Base-by-base conservation (phyloP, 2,888 invertebrate species). In the Troides helena region DNA sequence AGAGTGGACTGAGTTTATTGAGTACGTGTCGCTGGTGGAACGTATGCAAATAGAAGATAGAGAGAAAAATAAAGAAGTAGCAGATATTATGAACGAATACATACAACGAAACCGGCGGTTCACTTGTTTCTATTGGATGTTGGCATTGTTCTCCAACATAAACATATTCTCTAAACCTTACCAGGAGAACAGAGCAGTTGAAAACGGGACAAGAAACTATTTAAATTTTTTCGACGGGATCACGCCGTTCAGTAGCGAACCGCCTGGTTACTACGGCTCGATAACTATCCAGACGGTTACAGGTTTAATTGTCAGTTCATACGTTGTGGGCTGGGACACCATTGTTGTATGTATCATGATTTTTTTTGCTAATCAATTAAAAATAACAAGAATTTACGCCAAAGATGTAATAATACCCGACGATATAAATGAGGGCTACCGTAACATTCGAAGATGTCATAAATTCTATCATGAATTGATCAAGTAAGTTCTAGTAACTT, bases 281-380 rank as follows among this genome's bases (percentile, higher is more conserved):
- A 85, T 88, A 85, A 57, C 71, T 0, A 78, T 86, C 50, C 87
- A 89, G 72, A 85, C 83, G 2, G 53, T 86, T 1, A 70, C 86
- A 10, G 88, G 86, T 14, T 68, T 83, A 30, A 74, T 82, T 46
- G 80, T 85, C n/a, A 85, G 84, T 62, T 74, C 78, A 0, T 87
- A 85, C 64, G 78, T 88, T 3, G 76, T 87, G 8, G 77, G 78
- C 18, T 89, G 88, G 89, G 89, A 89, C 66, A 84, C 85, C 53
- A 75, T 84, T 8, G 83, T 85, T 0, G 79, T 85, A 0, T 77
- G 86, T 0, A 80, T 85, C 6, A 86, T 89, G 88, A 86, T 89
- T 68, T 88, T 87, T 72, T 85, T 88, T 62, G 80, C 84, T 50
- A 88, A 87, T n/a, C 89, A 89, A 72, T 75, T 89, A 50, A 83